These are phyloP conservation scores for Coracopsis vasa DNA, from an alignment of 2,113 vertebrate species.

Conservation along the genomic window DNA sequence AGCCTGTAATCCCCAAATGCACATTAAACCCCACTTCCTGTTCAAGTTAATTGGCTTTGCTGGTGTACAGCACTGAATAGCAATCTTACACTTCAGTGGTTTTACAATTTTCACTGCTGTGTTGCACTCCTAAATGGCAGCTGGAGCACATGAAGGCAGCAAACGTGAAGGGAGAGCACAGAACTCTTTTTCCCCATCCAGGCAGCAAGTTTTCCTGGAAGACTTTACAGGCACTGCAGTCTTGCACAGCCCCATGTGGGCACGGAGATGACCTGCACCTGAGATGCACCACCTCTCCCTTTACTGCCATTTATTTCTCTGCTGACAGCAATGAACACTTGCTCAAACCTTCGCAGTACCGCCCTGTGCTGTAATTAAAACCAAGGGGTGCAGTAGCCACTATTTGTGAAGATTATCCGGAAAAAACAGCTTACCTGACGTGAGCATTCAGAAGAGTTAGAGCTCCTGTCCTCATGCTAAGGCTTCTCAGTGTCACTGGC, in stretches of 20 bases:
- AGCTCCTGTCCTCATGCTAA: background rate
- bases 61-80: background rate
- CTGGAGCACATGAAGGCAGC: background rate
- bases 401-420: background rate
- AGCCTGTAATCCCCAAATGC: background rate
- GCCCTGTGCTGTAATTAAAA: background rate
- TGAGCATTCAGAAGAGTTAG: background rate
- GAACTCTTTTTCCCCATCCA: background rate
- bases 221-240: background rate
- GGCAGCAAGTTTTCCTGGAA: background rate
- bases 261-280: background rate
- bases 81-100: background rate
- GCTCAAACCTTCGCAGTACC: background rate
- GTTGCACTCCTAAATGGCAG: accelerated
- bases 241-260: background rate
- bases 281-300: background rate
- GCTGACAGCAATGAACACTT: background rate
- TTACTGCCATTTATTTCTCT: background rate
- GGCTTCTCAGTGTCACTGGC: background rate
- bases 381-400: background rate
- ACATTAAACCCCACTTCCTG: background rate
- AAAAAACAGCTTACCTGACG: background rate
- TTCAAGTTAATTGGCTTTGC: background rate
- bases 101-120: background rate
- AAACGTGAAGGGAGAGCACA: accelerated